Percentiles rank a stretch among this genome's conserved stretches.
Evolutionary conservation across 2,888 invertebrate species (phyloP).

Genomic region (Acanthopleura granulata): DNA sequence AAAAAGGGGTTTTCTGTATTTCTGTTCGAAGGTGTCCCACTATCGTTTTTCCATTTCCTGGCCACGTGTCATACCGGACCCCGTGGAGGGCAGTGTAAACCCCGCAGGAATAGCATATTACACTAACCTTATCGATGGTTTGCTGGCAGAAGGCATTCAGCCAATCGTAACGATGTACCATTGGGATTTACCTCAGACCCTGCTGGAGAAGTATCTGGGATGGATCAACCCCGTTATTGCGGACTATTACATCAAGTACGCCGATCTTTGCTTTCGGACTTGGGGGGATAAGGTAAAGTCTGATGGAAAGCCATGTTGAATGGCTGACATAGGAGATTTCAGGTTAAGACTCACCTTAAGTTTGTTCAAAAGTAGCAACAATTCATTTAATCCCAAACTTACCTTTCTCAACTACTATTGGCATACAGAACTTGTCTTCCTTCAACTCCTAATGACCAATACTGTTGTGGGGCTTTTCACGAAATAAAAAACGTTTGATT

Average conservation of each 20-base stretch:
- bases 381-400: too few relatives aligned
- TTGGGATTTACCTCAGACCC: constrained; percentile 59
- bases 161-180: constrained; percentile 74
- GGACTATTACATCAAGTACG: constrained; percentile 59
- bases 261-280: constrained; percentile 49
- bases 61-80: constrained; percentile 80
- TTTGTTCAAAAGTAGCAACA: too few relatives aligned
- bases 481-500: too few relatives aligned
- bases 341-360: too few relatives aligned
- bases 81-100: constrained; percentile 71
- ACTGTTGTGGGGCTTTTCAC: too few relatives aligned
- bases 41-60: constrained; percentile 74
- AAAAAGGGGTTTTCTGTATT: too few relatives aligned
- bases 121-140: constrained; percentile 79
- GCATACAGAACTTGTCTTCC: too few relatives aligned
- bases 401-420: too few relatives aligned
- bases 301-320: neutral
- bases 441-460: too few relatives aligned
- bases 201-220: constrained; percentile 61
- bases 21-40: constrained; percentile 23
- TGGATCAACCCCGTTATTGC: constrained; percentile 54
- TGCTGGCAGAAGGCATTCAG: constrained; percentile 74
- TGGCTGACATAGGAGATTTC: too few relatives aligned
- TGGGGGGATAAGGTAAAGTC: constrained; percentile 56
- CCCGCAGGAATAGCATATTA: constrained; percentile 81